These are phyloP conservation scores for Microplitis deprimator DNA, from an alignment of 2,888 invertebrate species.

Conservation along the genomic window DNA sequence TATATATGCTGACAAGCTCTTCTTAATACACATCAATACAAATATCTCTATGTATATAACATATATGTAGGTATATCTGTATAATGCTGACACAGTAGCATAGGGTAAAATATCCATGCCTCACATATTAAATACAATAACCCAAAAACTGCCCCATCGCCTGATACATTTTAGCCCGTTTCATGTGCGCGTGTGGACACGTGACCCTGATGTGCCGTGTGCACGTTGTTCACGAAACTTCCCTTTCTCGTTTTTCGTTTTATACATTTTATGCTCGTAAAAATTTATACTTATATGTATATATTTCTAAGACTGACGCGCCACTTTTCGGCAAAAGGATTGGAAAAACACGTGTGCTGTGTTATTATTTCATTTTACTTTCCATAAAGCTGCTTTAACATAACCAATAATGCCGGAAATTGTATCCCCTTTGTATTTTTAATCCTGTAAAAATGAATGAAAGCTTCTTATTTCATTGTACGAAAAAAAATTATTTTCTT, in stretches of 20 bases:
- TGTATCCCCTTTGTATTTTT: neutral
- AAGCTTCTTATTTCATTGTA: slow-evolving; percentile 14
- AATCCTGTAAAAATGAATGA: neutral
- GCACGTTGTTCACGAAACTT: slow-evolving; percentile 46
- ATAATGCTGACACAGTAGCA: slow-evolving; percentile 41
- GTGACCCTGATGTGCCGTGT: slow-evolving; percentile 46
- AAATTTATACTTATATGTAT: neutral
- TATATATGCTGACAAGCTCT: neutral
- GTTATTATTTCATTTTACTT: slow-evolving; percentile 14
- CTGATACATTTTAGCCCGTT: slow-evolving; percentile 41
- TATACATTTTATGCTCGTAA: slow-evolving; percentile 37
- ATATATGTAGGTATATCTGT: slow-evolving; percentile 28
- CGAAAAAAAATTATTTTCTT: slow-evolving; percentile 14
- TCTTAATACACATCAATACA: slow-evolving; percentile 9
- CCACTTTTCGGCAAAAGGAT: slow-evolving; percentile 59
- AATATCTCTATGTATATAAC: slow-evolving; percentile 34
- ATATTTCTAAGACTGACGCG: slow-evolving; percentile 36
- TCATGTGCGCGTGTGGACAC: slow-evolving; percentile 49
- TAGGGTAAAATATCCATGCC: slow-evolving; percentile 42
- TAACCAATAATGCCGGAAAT: slow-evolving; percentile 17
- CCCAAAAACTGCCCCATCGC: slow-evolving; percentile 54
- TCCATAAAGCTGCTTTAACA: slow-evolving; percentile 15
- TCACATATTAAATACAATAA: slow-evolving; percentile 55
- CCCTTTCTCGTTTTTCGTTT: slow-evolving; percentile 52
- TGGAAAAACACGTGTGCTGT: slow-evolving; percentile 37